A percentile compares a stretch with the other conserved stretches of the same genome.
Evolutionary conservation across 2,888 invertebrate species (phyloP).

Genomic region (Cryptus armator): DNA sequence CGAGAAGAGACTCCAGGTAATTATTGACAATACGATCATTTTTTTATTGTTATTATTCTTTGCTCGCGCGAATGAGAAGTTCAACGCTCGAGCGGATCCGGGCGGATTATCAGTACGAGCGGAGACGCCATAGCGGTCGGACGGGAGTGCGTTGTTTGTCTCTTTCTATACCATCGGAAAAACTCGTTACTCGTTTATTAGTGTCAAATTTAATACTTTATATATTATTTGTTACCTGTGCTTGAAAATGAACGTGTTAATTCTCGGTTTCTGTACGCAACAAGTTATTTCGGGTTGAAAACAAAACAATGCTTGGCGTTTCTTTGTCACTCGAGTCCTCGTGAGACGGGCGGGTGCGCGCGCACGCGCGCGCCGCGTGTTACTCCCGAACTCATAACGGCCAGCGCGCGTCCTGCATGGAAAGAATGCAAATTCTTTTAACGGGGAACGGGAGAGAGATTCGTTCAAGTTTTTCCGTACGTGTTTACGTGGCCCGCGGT

Average conservation of each 20-base stretch:
- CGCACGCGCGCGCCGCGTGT: conserved; percentile 15
- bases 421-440: conserved; percentile 63
- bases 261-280: conserved; percentile 44
- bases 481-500: neutral
- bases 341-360: conserved; percentile 1
- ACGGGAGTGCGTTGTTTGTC: too few relatives aligned
- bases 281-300: conserved; percentile 82
- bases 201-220: too few relatives aligned
- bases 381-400: neutral
- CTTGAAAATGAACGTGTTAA: neutral
- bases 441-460: conserved; percentile 35
- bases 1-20: conserved; percentile 66
- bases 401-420: conserved; percentile 40
- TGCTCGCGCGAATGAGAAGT: too few relatives aligned
- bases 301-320: conserved; percentile 78
- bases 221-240: too few relatives aligned
- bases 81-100: too few relatives aligned
- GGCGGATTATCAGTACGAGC: too few relatives aligned
- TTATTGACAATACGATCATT: conserved; percentile 47
- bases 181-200: too few relatives aligned
- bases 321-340: conserved; percentile 56
- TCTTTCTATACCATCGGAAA: too few relatives aligned
- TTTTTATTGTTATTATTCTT: neutral
- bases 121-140: too few relatives aligned
- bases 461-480: conserved; percentile 19